A percentile compares a stretch with the other conserved stretches of the same genome.
Evolutionary conservation across 2,797 vertebrate species (phyloP).

Genomic region (Sebastes taczanowskii): DNA sequence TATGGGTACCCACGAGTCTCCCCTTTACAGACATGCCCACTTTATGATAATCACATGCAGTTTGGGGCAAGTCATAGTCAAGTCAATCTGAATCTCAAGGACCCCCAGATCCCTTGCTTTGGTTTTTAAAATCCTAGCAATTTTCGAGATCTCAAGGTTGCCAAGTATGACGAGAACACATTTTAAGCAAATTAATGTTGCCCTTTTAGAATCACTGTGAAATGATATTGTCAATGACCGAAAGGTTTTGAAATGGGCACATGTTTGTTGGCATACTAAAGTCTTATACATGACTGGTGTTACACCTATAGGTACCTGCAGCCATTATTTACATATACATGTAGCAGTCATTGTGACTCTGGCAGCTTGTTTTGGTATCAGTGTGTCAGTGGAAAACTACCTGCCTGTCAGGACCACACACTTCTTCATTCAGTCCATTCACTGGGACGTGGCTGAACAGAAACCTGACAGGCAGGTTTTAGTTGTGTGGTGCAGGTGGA

Average conservation of each 20-base stretch:
- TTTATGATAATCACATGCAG: no score
- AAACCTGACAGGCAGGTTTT: conserved; percentile 47
- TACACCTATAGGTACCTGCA: not conserved
- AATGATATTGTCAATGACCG: not conserved
- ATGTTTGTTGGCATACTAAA: not conserved
- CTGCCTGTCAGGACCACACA: not conserved
- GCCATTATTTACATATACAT: not conserved
- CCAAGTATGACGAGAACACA: not conserved
- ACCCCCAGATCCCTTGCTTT: no score
- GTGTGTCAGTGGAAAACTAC: conserved; percentile 25
- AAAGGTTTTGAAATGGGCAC: not conserved
- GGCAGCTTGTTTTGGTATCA: not conserved
- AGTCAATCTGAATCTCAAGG: no score
- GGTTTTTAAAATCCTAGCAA: no score
- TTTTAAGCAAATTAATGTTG: not conserved
- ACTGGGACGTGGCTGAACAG: not conserved
- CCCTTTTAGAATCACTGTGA: not conserved
- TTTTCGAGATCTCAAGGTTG: no score
- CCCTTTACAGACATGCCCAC: no score
- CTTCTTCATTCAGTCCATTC: not conserved
- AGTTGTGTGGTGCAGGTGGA: not conserved
- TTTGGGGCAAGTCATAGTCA: no score
- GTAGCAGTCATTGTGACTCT: not conserved
- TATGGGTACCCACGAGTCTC: no score
- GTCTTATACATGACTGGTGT: not conserved